Conservation (phyloP, 2,113 vertebrate genomes). For the Merops nubicus region DNA sequence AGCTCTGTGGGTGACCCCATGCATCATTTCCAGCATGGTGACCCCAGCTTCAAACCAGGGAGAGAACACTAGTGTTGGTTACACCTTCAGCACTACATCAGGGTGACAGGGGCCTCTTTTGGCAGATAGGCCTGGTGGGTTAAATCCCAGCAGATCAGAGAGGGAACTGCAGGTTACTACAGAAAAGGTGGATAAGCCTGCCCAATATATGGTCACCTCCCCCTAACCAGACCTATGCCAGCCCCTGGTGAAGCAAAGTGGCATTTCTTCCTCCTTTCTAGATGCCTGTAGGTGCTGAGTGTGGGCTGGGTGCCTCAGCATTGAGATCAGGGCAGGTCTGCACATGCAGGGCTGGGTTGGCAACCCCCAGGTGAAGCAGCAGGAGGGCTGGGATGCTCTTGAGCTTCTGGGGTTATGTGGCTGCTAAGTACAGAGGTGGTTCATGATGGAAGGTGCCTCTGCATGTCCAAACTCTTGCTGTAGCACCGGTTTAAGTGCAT, state of each 20-base stretch:
- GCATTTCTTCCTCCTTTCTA: not conserved
- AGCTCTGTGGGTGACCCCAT: rapidly evolving
- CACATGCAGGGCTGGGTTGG: rapidly evolving
- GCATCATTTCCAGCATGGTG: not conserved
- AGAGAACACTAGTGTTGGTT: not conserved
- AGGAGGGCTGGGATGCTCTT: not conserved
- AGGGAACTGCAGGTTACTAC: not conserved
- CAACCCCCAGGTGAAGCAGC: not conserved
- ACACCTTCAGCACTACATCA: not conserved
- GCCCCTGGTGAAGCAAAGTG: not conserved
- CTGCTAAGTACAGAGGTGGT: not conserved
- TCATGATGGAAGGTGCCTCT: rapidly evolving
- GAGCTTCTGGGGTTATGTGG: not conserved
- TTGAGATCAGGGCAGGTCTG: not conserved
- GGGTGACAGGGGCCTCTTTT: not conserved
- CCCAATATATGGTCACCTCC: not conserved
- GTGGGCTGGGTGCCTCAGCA: rapidly evolving
- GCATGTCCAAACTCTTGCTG: not conserved
- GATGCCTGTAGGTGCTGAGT: not conserved
- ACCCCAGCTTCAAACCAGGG: not conserved
- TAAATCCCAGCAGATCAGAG: not conserved
- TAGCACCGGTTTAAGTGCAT: not conserved
- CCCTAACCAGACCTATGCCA: not conserved
- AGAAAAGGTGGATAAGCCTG: not conserved
- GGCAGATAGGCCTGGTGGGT: not conserved